Evolutionary conservation across 2,888 invertebrate genomes (phyloP), one percentile per base, ranked within the genome.

Genomic region (Campopleginae sp.): DNA sequence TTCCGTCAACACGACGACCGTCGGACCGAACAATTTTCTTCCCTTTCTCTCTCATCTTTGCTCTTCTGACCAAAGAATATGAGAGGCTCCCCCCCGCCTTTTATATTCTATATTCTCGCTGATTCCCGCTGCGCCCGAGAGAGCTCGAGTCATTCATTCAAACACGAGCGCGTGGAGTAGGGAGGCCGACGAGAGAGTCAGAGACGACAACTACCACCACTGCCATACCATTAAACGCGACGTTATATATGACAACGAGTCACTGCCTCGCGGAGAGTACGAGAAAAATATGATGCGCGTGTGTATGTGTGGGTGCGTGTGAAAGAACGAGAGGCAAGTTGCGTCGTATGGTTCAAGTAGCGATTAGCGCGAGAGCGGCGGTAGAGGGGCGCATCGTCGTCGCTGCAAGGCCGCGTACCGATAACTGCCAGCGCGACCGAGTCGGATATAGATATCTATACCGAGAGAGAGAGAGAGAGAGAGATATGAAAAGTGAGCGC

Each of bases 71-170:
- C 54, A 19, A 33, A 19, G 33, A 72, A 78, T 74, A 66, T 61
- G 54, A n/a, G 44, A 44, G n/a, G 58, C 74, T 38, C 54, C 42
- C 33, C 31, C 17, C n/a, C n/a, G n/a, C n/a, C n/a, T n/a, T n/a
- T n/a, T n/a, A n/a, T n/a, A n/a, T n/a, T 44, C 68, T 48, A 38
- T 61, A 61, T 44, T 23, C 76, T 66, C 44, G 58, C 27, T 66
- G 85, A 85, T 78, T 81, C 87, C 86, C 74, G 44, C 58, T 74
- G 42, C 27, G 58, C 10, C 85, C 81, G 88, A 86, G 31, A 70
- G 70, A 58, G 46, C n/a, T 31, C 70, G 81, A 88, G 82, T 90
- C 90, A 90, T 91, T 91, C 91, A 90, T 91, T 89, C 89, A 89
- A 87, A 76, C 80, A 51, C 65, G 76, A 65, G 19, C 19, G 51